Conservation (phyloP, 2,888 invertebrate genomes). For the Linyphia triangularis region DNA sequence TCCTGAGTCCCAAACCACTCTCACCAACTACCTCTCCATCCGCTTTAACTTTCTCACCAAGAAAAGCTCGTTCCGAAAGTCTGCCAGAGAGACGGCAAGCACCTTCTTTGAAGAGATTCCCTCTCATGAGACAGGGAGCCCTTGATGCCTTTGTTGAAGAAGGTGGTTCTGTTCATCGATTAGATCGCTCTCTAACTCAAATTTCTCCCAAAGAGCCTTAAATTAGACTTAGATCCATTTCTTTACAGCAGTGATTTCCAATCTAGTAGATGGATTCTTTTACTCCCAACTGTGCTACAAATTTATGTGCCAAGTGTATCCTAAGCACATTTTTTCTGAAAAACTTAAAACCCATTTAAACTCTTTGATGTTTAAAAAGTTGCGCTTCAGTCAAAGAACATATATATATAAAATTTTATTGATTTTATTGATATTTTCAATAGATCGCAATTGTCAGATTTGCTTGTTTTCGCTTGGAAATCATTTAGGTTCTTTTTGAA, state of each 20-base stretch:
- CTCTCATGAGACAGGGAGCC: slow-evolving; percentile 75
- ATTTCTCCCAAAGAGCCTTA: slow-evolving; percentile 59
- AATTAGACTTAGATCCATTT: not conserved
- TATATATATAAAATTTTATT: too few relatives aligned
- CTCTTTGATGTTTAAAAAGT: too few relatives aligned
- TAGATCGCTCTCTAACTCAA: slow-evolving; percentile 65
- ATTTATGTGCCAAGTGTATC: too few relatives aligned
- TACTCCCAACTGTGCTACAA: too few relatives aligned
- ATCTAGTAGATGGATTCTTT: too few relatives aligned
- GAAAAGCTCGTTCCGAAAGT: slow-evolving; percentile 67
- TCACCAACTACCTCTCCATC: slow-evolving; percentile 24
- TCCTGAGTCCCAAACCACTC: slow-evolving; percentile 32
- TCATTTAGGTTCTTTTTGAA: too few relatives aligned
- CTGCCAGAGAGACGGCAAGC: slow-evolving; percentile 67
- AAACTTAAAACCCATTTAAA: too few relatives aligned
- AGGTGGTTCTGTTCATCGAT: slow-evolving; percentile 63
- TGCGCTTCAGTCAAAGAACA: too few relatives aligned
- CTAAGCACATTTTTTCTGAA: too few relatives aligned
- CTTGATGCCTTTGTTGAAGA: slow-evolving; percentile 73
- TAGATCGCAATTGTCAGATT: too few relatives aligned
- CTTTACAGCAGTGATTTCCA: not conserved
- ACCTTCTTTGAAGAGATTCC: slow-evolving; percentile 72
- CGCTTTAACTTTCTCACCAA: slow-evolving; percentile 49
- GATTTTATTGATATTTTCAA: too few relatives aligned
- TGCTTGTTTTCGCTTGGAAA: too few relatives aligned